Conservation (phyloP, 1,140 invertebrate species). For the Macrobrachium nipponense region DNA sequence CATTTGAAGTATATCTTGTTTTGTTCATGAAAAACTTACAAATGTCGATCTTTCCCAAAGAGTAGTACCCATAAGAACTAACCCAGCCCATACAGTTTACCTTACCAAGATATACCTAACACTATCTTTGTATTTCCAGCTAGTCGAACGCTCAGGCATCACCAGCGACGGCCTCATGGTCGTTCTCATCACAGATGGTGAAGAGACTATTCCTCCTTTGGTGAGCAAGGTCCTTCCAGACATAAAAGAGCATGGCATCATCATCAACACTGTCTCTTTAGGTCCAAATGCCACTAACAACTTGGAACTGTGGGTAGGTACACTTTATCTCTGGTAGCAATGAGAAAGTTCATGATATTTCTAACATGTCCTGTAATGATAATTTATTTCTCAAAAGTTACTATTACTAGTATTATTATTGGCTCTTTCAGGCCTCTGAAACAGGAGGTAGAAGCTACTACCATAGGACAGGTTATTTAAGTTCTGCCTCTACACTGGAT, state of each 20-base stretch:
- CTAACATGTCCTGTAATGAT: too few relatives aligned
- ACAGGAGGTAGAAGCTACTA: constrained; percentile 38
- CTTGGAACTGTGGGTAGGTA: constrained; percentile 38
- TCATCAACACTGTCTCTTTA: constrained; percentile 50
- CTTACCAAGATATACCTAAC: background rate
- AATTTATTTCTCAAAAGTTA: too few relatives aligned
- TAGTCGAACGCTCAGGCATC: constrained; percentile 8
- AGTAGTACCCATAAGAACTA: background rate
- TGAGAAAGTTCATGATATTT: too few relatives aligned
- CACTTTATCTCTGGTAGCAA: too few relatives aligned
- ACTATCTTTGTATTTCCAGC: constrained; percentile 9
- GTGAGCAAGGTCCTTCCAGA: constrained; percentile 9
- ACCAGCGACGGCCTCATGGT: constrained; percentile 25
- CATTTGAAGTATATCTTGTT: too few relatives aligned
- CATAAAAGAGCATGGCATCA: constrained; percentile 13
- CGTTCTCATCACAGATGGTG: constrained; percentile 42
- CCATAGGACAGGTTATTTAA: constrained; percentile 17
- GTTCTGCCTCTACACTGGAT: constrained; percentile 12
- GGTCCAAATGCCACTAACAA: constrained; percentile 40
- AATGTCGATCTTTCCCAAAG: too few relatives aligned
- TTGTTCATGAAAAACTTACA: too few relatives aligned
- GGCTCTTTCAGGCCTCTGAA: constrained; percentile 12
- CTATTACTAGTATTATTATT: background rate
- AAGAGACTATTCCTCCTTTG: constrained; percentile 39
- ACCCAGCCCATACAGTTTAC: background rate